A percentile compares a stretch with the other conserved stretches of the same genome.
phyloP scores from a whole-genome alignment of 2,888 invertebrate genomes.

The Pedicia rivosa region DNA sequence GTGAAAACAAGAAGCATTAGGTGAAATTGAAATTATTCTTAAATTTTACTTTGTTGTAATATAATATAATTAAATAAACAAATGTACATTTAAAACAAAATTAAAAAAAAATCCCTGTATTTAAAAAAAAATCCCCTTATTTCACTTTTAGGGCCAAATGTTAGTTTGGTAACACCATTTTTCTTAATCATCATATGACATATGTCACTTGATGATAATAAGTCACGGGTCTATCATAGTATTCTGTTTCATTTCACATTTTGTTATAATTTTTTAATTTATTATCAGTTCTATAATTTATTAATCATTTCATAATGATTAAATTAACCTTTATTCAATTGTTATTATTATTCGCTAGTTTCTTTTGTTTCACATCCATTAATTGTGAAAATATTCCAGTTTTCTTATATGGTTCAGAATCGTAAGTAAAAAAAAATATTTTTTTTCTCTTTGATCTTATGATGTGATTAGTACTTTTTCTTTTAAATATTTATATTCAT shows the following conservation, averaged over 20 bases:
- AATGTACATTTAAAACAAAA: no score
- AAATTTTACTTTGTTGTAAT: no score
- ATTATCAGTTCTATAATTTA: slow-evolving; percentile 2
- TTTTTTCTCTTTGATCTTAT: not conserved
- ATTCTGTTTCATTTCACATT: not conserved
- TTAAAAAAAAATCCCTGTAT: no score
- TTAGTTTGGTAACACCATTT: no score
- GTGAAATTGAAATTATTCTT: no score
- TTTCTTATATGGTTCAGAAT: slow-evolving; percentile 36
- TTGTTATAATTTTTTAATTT: slow-evolving; percentile 1
- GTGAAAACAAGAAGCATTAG: no score
- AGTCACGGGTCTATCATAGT: slow-evolving; percentile 3
- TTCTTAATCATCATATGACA: slow-evolving; percentile 6
- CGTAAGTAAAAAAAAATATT: not conserved
- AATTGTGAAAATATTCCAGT: slow-evolving; percentile 36
- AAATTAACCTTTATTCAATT: no score
- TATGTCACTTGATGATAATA: slow-evolving; percentile 4
- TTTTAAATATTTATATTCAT: not conserved
- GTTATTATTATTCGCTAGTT: not conserved
- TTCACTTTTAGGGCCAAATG: no score
- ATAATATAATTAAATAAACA: no score
- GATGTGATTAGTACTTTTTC: not conserved
- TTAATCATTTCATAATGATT: no score
- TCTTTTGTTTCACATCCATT: not conserved
- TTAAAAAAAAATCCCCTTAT: no score